Base-by-base conservation (phyloP, 2,113 vertebrate genomes). In the Odocoileus hemionus region DNA sequence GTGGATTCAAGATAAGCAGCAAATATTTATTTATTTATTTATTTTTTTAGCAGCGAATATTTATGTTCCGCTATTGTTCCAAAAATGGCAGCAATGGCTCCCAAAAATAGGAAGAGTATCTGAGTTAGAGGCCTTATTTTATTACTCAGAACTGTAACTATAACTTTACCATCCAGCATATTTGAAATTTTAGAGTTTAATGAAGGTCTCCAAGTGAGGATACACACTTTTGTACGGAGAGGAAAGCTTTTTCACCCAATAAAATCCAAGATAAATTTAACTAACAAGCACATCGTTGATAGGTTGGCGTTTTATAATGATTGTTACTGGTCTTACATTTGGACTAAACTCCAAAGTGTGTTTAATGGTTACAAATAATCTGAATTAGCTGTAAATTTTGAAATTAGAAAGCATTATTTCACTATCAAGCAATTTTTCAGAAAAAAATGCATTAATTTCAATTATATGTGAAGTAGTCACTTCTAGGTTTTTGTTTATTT, bases 1-100 rank as follows among this genome's bases (percentile, higher is more conserved):
- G 94, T 97, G 58, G 58, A 70, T 98, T 98, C 93, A 97, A 98
- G 97, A 98, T 96, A 98, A 89, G 90, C 43, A 97, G 55, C 5
- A 97, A 98, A 90, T 98, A 98, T 98, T 98, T 98, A 97, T 97
- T 39, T 39, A 39, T 39, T 39, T 39, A 39, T 39, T 39, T 39
- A 3, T 39, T 39, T 39, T 4, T 39, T 39, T 39, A 89, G 90
- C 43, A 97, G 55, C 5, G 97, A 98, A 90, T 98, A 98, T 98
- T 98, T 98, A 97, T 97, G 94, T 95, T 94, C 82, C 57, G 97
- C 94, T 86, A 85, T 80, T 95, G 30, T 97, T 95, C 86, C 39
- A 84, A 97, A 93, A 95, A 88, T 60, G 82, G 23, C 47, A 97
- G 26, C 16, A 79, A 33, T 9, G 26, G 33, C 60, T 94, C 45